phyloP scores from a whole-genome alignment of 2,113 vertebrate genomes.

The Pogona vitticeps region DNA sequence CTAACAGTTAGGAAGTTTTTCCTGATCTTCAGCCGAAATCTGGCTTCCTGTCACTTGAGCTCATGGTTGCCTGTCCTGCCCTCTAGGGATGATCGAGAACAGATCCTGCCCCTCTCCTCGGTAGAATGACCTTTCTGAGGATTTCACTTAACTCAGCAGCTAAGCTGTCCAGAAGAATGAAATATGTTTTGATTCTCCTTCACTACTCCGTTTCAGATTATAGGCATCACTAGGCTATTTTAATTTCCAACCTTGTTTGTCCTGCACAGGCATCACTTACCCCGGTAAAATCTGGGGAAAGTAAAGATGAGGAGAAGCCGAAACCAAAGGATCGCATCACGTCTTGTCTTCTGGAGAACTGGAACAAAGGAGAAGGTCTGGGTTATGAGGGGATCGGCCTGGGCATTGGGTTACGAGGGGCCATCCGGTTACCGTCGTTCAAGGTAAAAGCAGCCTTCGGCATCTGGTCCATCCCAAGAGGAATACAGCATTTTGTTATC shows the following conservation, averaged over 20 bases:
- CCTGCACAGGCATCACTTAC: slow-evolving; percentile 86
- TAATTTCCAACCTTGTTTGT: background rate
- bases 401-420: slow-evolving; percentile 90
- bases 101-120: too few relatives aligned
- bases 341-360: slow-evolving; percentile 92
- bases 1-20: too few relatives aligned
- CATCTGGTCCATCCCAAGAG: background rate
- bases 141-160: too few relatives aligned
- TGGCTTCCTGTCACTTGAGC: too few relatives aligned
- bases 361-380: slow-evolving; percentile 94
- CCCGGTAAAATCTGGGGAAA: slow-evolving; percentile 90
- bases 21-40: too few relatives aligned
- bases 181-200: too few relatives aligned
- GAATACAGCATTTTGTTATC: background rate
- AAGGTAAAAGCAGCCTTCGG: slow-evolving; percentile 78
- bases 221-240: too few relatives aligned
- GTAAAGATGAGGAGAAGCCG: slow-evolving; percentile 89
- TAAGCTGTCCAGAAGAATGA: too few relatives aligned
- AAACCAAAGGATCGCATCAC: slow-evolving; percentile 91
- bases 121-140: too few relatives aligned
- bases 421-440: slow-evolving; percentile 95
- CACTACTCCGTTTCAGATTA: too few relatives aligned
- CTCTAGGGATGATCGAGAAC: too few relatives aligned
- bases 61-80: too few relatives aligned
- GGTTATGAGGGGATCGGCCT: slow-evolving; percentile 93